Evolutionary conservation across 2,797 vertebrate genomes (phyloP).

Genomic region (Sorex maritimensis): DNA sequence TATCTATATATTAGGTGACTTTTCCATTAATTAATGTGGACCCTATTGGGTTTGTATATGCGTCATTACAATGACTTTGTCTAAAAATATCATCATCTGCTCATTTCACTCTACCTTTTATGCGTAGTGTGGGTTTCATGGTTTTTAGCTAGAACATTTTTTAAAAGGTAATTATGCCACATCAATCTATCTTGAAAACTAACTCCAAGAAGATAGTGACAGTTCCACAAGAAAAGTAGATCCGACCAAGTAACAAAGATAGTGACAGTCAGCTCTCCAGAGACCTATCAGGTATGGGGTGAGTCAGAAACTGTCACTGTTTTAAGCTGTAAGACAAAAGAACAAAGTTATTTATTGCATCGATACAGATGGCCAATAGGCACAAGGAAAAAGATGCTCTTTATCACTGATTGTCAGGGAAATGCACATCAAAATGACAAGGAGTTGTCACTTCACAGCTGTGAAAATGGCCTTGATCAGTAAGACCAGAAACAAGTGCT

Average conservation of each 20-base stretch:
- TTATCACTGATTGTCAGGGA: too few species aligned
- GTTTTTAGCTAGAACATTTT: not conserved
- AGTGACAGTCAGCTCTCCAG: not conserved
- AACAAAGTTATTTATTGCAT: not conserved
- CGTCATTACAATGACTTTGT: not conserved
- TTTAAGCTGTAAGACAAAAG: not conserved
- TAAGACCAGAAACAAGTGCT: too few species aligned
- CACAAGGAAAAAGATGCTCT: too few species aligned
- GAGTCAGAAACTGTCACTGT: not conserved
- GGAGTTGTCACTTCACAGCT: too few species aligned
- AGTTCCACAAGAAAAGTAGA: not conserved
- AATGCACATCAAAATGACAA: too few species aligned
- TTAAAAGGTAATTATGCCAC: not conserved
- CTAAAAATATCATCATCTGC: not conserved
- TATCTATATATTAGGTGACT: not conserved
- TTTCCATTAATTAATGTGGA: not conserved
- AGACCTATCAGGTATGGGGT: not conserved
- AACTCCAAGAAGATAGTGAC: not conserved
- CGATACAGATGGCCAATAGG: not conserved
- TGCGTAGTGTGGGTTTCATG: not conserved
- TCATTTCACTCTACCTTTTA: not conserved
- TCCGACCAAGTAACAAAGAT: not conserved
- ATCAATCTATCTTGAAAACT: not conserved
- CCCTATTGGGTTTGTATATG: not conserved
- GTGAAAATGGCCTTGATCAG: too few species aligned